Evolutionary conservation across 2,113 vertebrate genomes (phyloP).

Genomic region (Deroptyus accipitrinus): DNA sequence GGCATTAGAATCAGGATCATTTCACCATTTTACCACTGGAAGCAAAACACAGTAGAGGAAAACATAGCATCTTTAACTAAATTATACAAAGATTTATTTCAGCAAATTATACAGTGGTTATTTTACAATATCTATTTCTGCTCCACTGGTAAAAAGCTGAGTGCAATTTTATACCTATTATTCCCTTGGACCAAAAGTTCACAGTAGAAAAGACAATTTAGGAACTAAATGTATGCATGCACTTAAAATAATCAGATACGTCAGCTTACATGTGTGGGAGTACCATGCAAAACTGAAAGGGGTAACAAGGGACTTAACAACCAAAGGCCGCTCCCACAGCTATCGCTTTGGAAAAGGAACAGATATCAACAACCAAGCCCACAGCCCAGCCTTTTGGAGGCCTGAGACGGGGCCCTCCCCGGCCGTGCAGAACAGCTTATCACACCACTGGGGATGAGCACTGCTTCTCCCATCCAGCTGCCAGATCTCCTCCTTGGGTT

Average conservation of each 20-base stretch:
- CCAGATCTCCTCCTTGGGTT: not conserved
- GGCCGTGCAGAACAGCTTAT: not conserved
- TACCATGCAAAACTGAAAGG: not conserved
- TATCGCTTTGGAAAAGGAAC: not conserved
- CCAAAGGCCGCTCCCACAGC: not conserved
- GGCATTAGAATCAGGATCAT: not conserved
- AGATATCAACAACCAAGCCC: not conserved
- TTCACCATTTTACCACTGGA: not conserved
- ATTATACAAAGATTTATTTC: not conserved
- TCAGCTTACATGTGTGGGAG: not conserved
- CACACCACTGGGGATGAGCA: not conserved
- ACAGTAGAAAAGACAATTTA: not conserved
- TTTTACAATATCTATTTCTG: not conserved
- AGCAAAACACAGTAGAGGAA: not conserved
- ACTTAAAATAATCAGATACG: not conserved
- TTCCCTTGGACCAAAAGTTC: not conserved
- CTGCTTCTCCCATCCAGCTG: not conserved
- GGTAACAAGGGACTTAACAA: not conserved
- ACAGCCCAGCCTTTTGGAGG: not conserved
- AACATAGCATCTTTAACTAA: not conserved
- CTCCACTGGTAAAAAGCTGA: not conserved
- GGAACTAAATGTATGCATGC: not conserved
- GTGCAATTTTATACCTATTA: not conserved
- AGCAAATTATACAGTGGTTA: not conserved
- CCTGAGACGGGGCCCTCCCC: not conserved